Base-by-base conservation (phyloP, 2,888 invertebrate genomes). In the Heliconius erato region DNA sequence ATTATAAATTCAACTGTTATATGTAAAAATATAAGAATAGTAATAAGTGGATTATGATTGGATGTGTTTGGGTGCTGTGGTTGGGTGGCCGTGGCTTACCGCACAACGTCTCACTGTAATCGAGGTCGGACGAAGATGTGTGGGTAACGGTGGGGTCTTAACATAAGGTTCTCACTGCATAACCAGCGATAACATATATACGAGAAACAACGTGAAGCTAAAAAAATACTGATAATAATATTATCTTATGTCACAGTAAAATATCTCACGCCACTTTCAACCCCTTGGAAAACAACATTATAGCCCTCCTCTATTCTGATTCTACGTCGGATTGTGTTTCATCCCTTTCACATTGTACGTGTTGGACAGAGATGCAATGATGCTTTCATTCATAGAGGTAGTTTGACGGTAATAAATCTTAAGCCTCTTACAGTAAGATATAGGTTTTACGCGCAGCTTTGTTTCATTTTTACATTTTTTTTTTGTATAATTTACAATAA, bases 391-490 rank as follows among this genome's bases (percentile, higher is more conserved):
- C 81, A 87, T 79, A 82, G 83, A 79, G 84, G 84, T 79, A 80
- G 82, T 82, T 84, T 81, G 85, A 85, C 72, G 86, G 92, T 87
- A 88, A 94, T 93, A 94, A 93, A 94, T 94, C 92, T 91, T 87
- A 81, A 88, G 88, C 87, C 90, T 91, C 90, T 90, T 80, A 80
- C 67, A 65, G 86, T 85, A 80, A 87, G 87, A 85, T 87, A 87
- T 86, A 87, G 71, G 74, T 28, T 44, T 77, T 67, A 3, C 32
- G 19, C 65, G 23, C 16, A n/a, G 35, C 14, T 23, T 76, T 76
- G 59, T 76, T 76, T 35, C 12, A n/a, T 40, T 72, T 72, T 35
- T 71, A n/a, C 54, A 54, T 54, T 19, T 54, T 54, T 19, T n/a
- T 44, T 19, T 54, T n/a, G 7, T 19, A 19, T 54, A 54, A 54